Evolutionary conservation across 2,113 vertebrate genomes (phyloP).

Genomic region (Gnathonemus echidnorhynchus): DNA sequence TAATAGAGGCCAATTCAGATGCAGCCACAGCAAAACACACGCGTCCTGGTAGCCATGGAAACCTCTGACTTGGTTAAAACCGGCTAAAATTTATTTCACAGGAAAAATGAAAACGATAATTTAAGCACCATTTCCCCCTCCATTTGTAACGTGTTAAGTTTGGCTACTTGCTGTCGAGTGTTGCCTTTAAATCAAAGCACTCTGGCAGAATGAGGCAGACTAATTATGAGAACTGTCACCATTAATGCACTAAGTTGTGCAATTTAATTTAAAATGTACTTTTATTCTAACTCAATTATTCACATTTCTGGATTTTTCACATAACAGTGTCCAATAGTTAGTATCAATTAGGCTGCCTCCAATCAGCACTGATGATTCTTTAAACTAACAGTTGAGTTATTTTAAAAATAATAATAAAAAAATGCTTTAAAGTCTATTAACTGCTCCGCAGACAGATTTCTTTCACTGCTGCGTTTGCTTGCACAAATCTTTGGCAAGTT

Average conservation of each 20-base stretch:
- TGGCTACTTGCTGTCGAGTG: background rate
- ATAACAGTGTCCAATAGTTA: background rate
- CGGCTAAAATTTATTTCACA: background rate
- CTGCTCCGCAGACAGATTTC: background rate
- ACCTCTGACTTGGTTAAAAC: constrained; percentile 9
- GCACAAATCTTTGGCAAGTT: background rate
- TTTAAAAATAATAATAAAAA: background rate
- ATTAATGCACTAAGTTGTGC: background rate
- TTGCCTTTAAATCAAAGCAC: background rate
- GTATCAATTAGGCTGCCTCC: background rate
- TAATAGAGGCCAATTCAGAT: constrained; percentile 11
- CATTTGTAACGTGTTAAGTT: constrained; percentile 4
- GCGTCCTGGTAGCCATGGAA: constrained; percentile 17
- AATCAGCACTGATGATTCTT: background rate
- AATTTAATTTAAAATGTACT: background rate
- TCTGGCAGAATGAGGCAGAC: background rate
- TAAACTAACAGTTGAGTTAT: background rate
- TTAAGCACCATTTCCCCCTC: background rate
- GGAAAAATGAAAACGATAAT: constrained; percentile 12
- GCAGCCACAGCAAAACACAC: constrained; percentile 14
- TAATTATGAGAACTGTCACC: background rate
- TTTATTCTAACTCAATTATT: background rate
- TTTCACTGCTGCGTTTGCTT: background rate
- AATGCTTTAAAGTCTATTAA: background rate
- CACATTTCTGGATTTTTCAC: background rate